phyloP scores from a whole-genome alignment of 1,140 invertebrate genomes.

The Micrasema longulum region DNA sequence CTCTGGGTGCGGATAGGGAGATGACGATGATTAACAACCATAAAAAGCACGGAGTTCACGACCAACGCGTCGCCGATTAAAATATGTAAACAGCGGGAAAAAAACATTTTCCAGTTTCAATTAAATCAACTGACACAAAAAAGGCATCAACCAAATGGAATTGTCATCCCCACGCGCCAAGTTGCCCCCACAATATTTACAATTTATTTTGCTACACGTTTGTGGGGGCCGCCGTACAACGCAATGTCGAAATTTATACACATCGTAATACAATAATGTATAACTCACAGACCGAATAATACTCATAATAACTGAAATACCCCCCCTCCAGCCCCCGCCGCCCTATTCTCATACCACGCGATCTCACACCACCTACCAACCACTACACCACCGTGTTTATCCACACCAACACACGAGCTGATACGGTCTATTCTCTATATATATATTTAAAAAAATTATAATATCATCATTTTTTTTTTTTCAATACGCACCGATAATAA shows the following conservation, averaged over 20 bases:
- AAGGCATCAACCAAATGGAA: too few relatives aligned
- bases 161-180: too few relatives aligned
- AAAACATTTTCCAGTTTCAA: too few relatives aligned
- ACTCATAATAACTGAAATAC: conserved; percentile 52
- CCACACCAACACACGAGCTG: conserved; percentile 5
- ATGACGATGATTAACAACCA: too few relatives aligned
- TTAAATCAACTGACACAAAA: too few relatives aligned
- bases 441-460: too few relatives aligned
- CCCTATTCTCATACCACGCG: conserved; percentile 11
- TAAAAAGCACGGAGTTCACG: too few relatives aligned
- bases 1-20: too few relatives aligned
- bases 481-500: too few relatives aligned
- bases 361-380: conserved; percentile 26
- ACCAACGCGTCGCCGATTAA: too few relatives aligned
- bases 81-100: too few relatives aligned
- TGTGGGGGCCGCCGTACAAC: conserved; percentile 4
- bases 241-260: conserved; percentile 45
- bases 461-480: not conserved
- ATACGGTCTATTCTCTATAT: conserved; percentile 24
- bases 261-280: conserved; percentile 46
- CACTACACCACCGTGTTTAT: not conserved
- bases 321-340: conserved; percentile 11
- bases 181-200: too few relatives aligned
- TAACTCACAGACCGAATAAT: conserved; percentile 52
- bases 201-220: conserved; percentile 6